Percentiles rank a stretch among this genome's conserved stretches.
These are phyloP conservation scores for Stomatorhinus walkeri DNA, from an alignment of 2,797 vertebrate genomes.

Conservation along the genomic window DNA sequence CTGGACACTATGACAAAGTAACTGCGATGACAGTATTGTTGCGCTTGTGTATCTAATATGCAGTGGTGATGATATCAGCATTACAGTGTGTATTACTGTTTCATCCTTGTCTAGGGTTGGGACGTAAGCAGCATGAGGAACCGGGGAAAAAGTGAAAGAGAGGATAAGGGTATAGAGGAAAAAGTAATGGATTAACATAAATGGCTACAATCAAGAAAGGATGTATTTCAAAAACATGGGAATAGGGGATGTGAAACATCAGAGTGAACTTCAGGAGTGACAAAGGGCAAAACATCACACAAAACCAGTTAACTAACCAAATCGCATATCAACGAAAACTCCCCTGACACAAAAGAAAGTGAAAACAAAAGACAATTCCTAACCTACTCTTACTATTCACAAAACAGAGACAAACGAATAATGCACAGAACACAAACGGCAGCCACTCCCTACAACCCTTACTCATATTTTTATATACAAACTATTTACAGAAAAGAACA, in stretches of 20 bases:
- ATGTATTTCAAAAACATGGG: neutral
- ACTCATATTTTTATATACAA: neutral
- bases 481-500: neutral
- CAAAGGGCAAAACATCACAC: neutral
- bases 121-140: neutral
- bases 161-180: neutral
- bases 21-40: neutral
- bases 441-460: neutral
- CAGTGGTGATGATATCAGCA: neutral
- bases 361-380: neutral
- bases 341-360: neutral
- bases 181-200: neutral
- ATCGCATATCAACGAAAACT: neutral
- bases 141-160: neutral
- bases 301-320: neutral
- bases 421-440: neutral
- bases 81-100: neutral
- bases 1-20: neutral
- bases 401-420: neutral
- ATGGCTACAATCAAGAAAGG: neutral
- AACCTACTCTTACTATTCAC: neutral
- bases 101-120: neutral
- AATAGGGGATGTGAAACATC: neutral
- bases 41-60: neutral
- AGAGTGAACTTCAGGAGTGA: neutral